Evolutionary conservation across 2,888 invertebrate genomes (phyloP).

Genomic region (Koerneria pararmatus): DNA sequence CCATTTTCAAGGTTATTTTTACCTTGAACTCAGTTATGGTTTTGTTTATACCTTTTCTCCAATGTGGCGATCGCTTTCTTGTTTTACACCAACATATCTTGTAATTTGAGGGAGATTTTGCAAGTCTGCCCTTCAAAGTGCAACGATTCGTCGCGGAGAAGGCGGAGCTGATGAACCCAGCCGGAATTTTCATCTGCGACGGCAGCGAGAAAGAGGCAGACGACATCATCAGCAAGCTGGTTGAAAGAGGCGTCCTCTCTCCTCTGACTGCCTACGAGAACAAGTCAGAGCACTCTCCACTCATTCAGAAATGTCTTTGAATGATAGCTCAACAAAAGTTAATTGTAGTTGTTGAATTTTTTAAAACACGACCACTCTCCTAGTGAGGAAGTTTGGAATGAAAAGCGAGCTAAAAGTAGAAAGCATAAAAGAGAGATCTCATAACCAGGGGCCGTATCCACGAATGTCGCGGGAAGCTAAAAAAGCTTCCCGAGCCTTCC

Average conservation of each 20-base stretch:
- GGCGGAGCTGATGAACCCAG: conserved; percentile 55
- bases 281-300: conserved; percentile 31
- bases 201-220: conserved; percentile 56
- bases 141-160: conserved; percentile 60
- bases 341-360: no score
- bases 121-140: conserved; percentile 57
- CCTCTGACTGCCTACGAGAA: conserved; percentile 42
- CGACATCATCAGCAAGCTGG: conserved; percentile 46
- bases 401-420: no score
- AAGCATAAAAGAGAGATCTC: no score
- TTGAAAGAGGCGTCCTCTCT: conserved; percentile 42
- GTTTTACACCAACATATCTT: neutral
- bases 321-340: no score
- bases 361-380: no score
- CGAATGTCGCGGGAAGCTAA: no score
- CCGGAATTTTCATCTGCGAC: conserved; percentile 44
- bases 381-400: no score
- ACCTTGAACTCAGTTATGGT: neutral
- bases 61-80: neutral
- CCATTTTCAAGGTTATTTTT: conserved; percentile 56
- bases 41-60: neutral
- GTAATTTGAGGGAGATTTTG: conserved; percentile 58
- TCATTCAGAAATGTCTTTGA: no score
- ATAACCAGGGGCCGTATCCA: no score
- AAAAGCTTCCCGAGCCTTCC: no score